Base-by-base conservation (phyloP, 1,140 invertebrate species). In the Telenomus remus region DNA sequence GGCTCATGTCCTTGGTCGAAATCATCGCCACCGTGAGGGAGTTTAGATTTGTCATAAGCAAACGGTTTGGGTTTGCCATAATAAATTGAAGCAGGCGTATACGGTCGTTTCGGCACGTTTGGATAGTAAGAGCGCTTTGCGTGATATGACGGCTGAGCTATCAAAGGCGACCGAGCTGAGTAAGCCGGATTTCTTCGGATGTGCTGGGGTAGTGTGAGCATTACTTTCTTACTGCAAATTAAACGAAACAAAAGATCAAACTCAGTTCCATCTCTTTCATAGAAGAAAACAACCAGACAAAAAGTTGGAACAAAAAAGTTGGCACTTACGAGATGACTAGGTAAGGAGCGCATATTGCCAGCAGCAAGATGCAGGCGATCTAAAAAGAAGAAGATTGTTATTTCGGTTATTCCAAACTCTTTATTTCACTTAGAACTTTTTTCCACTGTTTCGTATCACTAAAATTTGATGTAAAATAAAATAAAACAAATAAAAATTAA, bases 1-100 rank as follows among this genome's bases (percentile, higher is more conserved):
- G n/a, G 19, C 13, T 84, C 81, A 16, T 81, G 65, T n/a, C 75
- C 74, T 27, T 81, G 79, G 15, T 84, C 81, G 44, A 85, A 86
- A 14, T 86, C 81, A 10, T 83, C 81, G 0, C 80, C 80, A 4
- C 83, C 81, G 0, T 79, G 79, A 0, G 81, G 81, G 8, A 77
- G 13, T 13, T 78, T 71, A 14, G 56, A 72, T 19, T 63, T 72
- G 5, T 63, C 46, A n/a, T 64, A 71, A 0, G 46, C 59, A 16
- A 61, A 56, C 12, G 54, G 49, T 34, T 73, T 71, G 0, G 49
- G 11, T 50, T 74, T 77, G 10, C 47, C 57, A 44, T 72, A 70
- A 42, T 55, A 42, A 16, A 68, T 42, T 0, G 57, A 8, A 16
- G 53, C 13, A 1, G 70, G n/a, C 15, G 65, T 61, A 19, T 66